These are phyloP conservation scores for Drosophila nasuta DNA, from an alignment of 1,140 invertebrate genomes.

Conservation along the genomic window DNA sequence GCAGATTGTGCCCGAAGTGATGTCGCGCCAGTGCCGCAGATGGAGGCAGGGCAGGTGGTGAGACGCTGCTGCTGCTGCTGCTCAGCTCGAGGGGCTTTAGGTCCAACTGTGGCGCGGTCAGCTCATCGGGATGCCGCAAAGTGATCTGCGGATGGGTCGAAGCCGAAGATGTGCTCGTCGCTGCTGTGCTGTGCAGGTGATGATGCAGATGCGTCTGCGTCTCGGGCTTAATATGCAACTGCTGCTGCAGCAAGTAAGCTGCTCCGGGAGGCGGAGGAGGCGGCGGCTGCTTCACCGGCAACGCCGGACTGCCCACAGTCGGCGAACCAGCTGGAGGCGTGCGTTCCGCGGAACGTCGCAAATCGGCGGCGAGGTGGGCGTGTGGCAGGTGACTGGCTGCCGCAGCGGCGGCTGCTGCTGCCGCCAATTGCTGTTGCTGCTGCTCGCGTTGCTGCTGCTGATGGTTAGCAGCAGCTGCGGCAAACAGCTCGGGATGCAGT, in stretches of 20 bases:
- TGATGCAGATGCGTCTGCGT: constrained; percentile 78
- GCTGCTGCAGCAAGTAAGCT: constrained; percentile 76
- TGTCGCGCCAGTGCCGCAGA: constrained; percentile 56
- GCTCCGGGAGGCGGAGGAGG: constrained; percentile 61
- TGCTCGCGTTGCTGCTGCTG: constrained; percentile 73
- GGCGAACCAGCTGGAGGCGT: constrained; percentile 56
- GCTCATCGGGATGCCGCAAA: constrained; percentile 72
- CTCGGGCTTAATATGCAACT: constrained; percentile 79
- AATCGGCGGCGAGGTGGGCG: constrained; percentile 60
- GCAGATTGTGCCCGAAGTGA: constrained; percentile 65
- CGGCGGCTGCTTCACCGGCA: constrained; percentile 57
- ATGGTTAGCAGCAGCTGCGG: constrained; percentile 78
- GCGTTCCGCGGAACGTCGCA: constrained; percentile 67
- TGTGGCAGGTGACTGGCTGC: constrained; percentile 64
- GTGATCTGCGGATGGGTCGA: constrained; percentile 68
- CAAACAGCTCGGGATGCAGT: constrained; percentile 80
- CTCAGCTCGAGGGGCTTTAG: constrained; percentile 68
- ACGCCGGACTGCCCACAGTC: constrained; percentile 54
- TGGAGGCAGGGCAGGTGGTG: constrained; percentile 65
- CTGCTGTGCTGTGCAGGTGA: constrained; percentile 44
- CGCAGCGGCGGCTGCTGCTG: constrained; percentile 35
- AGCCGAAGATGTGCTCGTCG: constrained; percentile 4
- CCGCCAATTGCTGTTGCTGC: constrained; percentile 41
- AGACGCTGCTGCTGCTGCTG: constrained; percentile 46
- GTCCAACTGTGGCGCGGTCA: constrained; percentile 74